Conservation (phyloP, 1,140 invertebrate genomes). For the Panagrolaimus sp. region DNA sequence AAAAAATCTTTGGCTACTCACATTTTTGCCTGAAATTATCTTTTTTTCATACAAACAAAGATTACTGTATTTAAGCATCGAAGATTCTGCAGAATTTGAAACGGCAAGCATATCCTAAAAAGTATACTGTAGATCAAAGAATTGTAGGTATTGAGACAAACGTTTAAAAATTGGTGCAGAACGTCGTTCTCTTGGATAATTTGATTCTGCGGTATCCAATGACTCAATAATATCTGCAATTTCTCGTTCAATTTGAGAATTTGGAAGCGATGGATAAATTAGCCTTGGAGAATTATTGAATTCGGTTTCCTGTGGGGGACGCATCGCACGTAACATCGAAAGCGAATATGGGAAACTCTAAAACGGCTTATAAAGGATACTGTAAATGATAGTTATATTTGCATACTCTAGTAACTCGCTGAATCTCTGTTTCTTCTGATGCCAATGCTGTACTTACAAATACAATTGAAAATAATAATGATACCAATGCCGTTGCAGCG, state of each 20-base stretch:
- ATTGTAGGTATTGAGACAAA: not conserved
- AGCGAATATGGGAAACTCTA: not conserved
- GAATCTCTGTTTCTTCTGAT: no score
- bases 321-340: not conserved
- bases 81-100: conserved; percentile 50
- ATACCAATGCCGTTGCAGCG: no score
- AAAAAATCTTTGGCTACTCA: not conserved
- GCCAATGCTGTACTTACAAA: no score
- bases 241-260: not conserved
- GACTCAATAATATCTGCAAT: not conserved
- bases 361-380: not conserved
- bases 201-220: not conserved
- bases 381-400: not conserved
- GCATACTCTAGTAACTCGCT: no score
- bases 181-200: not conserved
- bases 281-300: not conserved
- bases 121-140: not conserved
- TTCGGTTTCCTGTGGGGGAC: not conserved
- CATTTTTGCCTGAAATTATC: not conserved
- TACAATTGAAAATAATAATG: no score
- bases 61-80: conserved; percentile 26
- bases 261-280: not conserved
- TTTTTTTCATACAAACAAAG: not conserved
- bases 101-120: conserved; percentile 44
- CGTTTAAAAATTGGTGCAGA: conserved; percentile 3